These are phyloP conservation scores for Botrylloides violaceus DNA, from an alignment of 23 tunicate genomes.

Conservation along the genomic window DNA sequence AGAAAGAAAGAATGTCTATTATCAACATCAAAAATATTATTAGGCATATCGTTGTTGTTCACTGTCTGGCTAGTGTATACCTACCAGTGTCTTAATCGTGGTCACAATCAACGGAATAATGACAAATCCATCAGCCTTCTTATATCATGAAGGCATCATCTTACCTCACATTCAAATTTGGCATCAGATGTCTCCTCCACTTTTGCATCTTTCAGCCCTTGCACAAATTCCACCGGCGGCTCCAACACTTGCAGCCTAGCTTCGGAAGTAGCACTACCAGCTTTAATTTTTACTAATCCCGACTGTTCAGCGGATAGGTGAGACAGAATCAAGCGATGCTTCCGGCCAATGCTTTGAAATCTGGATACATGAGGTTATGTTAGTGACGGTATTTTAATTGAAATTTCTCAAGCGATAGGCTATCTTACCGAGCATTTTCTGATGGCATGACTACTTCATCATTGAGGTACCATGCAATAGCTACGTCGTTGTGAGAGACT, in stretches of 20 bases:
- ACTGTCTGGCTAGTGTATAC: too few species aligned
- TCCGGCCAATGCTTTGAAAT: slow-evolving; percentile 23
- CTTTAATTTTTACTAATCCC: slow-evolving; percentile 8
- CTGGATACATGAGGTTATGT: not conserved
- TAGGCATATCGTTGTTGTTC: too few species aligned
- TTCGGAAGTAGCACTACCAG: not conserved
- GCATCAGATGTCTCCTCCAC: slow-evolving; percentile 24
- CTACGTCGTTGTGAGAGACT: slow-evolving; percentile 80
- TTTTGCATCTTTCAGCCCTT: slow-evolving; percentile 11
- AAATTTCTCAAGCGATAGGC: not conserved
- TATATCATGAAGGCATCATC: not conserved
- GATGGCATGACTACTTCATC: slow-evolving; percentile 27
- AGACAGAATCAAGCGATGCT: slow-evolving; percentile 10
- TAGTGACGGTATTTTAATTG: not conserved
- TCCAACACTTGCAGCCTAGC: slow-evolving; percentile 29
- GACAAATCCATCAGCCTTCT: too few species aligned
- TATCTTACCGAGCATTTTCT: slow-evolving; percentile 40
- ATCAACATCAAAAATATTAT: too few species aligned
- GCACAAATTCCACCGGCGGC: slow-evolving; percentile 30
- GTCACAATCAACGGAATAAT: too few species aligned
- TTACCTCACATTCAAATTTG: slow-evolving; percentile 14
- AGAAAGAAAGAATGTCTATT: too few species aligned
- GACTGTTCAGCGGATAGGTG: slow-evolving; percentile 21
- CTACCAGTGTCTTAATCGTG: too few species aligned
- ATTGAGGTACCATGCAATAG: slow-evolving; percentile 68